Evolutionary conservation across 2,888 invertebrate species (phyloP).

Genomic region (Pycnomerus fuliginosus): DNA sequence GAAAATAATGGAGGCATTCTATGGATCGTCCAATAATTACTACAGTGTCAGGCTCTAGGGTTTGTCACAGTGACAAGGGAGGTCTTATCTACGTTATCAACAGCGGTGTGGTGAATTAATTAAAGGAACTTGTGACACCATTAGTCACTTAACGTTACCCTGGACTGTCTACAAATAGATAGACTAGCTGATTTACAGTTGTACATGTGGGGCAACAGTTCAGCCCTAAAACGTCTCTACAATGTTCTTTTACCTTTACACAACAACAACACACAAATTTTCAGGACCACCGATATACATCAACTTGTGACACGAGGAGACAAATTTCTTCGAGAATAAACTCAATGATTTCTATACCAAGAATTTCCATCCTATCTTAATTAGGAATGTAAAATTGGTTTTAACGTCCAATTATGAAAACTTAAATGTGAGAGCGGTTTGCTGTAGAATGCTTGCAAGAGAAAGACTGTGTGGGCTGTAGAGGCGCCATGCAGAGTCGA

Average conservation of each 20-base stretch:
- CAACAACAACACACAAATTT: conserved; percentile 12
- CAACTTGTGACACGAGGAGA: not conserved
- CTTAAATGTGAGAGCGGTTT: conserved; percentile 27
- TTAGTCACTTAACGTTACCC: conserved; percentile 49
- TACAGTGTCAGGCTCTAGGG: conserved; percentile 26
- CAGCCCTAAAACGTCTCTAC: conserved; percentile 9
- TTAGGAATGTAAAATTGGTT: conserved; percentile 27
- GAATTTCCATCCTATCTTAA: conserved; percentile 19
- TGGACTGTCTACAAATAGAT: conserved; percentile 46
- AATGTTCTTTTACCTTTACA: conserved; percentile 13
- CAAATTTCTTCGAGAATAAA: not conserved
- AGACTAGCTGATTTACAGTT: conserved; percentile 46
- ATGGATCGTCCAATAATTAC: conserved; percentile 24
- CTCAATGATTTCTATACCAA: not conserved
- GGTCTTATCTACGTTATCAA: conserved; percentile 48
- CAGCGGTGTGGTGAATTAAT: conserved; percentile 49
- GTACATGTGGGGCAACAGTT: conserved; percentile 30
- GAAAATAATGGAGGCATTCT: conserved; percentile 20
- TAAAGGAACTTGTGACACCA: conserved; percentile 50
- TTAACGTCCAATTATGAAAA: conserved; percentile 30
- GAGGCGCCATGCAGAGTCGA: conserved; percentile 45
- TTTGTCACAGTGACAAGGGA: conserved; percentile 39
- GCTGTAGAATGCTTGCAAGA: conserved; percentile 26
- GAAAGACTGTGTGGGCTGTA: conserved; percentile 42
- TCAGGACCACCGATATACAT: conserved; percentile 2